These are phyloP conservation scores for Glandiceps talaboti DNA, from an alignment of 53 echinoderm and acorn worm genomes.

Conservation along the genomic window DNA sequence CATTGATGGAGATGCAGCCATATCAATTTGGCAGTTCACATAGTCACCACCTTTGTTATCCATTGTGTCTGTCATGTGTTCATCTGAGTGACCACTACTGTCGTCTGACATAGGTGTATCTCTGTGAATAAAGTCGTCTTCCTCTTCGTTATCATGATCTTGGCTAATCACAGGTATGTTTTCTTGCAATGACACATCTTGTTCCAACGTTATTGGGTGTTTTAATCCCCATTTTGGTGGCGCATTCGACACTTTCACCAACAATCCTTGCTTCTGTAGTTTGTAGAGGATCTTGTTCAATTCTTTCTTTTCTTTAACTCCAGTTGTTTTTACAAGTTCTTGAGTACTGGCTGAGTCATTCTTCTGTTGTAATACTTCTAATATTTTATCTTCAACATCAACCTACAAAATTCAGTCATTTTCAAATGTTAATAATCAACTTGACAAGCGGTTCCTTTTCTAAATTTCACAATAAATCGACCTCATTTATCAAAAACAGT, in stretches of 20 bases:
- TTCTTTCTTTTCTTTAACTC: slow-evolving; percentile 29
- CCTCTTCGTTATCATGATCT: not conserved
- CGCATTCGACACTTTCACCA: slow-evolving; percentile 32
- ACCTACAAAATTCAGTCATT: no score
- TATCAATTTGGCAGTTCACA: not conserved
- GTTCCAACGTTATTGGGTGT: slow-evolving; percentile 58
- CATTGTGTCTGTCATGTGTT: not conserved
- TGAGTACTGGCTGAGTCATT: slow-evolving; percentile 38
- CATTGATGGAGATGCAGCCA: not conserved
- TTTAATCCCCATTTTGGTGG: slow-evolving; percentile 66
- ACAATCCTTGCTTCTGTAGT: slow-evolving; percentile 30
- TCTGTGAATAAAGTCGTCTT: no score
- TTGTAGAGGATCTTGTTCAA: slow-evolving; percentile 40
- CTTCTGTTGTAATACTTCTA: slow-evolving; percentile 25
- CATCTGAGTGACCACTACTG: not conserved
- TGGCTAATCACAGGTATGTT: not conserved
- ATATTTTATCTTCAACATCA: slow-evolving; percentile 27
- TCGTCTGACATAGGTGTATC: not conserved
- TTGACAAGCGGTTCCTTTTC: no score
- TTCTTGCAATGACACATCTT: not conserved
- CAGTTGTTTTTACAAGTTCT: slow-evolving; percentile 18
- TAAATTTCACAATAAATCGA: no score
- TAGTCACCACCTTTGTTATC: not conserved
- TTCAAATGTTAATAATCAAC: no score
- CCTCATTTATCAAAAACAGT: no score